Evolutionary conservation across 1,140 invertebrate species (phyloP).

Genomic region (Chironomus striatipennis): DNA sequence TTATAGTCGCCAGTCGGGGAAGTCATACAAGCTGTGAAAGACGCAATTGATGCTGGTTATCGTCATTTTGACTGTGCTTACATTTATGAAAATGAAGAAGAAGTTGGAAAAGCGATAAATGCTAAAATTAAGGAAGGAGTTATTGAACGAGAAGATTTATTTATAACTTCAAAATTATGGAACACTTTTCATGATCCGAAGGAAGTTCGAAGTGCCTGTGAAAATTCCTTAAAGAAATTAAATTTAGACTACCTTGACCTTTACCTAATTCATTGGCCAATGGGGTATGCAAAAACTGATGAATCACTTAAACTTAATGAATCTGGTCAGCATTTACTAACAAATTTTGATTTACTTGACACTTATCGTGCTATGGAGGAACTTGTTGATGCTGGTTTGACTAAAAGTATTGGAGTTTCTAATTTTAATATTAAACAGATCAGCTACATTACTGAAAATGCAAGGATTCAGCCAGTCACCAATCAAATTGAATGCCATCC

Average conservation of each 20-base stretch:
- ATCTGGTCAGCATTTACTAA: slow-evolving; percentile 50
- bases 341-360: slow-evolving; percentile 62
- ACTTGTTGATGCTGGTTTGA: slow-evolving; percentile 56
- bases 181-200: slow-evolving; percentile 54
- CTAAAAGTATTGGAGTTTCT: slow-evolving; percentile 70
- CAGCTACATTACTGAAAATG: slow-evolving; percentile 52
- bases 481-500: slow-evolving; percentile 74
- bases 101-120: slow-evolving; percentile 61
- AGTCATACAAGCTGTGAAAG: slow-evolving; percentile 63
- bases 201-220: slow-evolving; percentile 46
- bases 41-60: slow-evolving; percentile 69
- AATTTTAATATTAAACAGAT: slow-evolving; percentile 78
- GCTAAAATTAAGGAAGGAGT: slow-evolving; percentile 53
- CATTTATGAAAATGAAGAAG: slow-evolving; percentile 66
- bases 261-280: slow-evolving; percentile 75
- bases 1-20: slow-evolving; percentile 60
- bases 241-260: slow-evolving; percentile 63
- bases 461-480: slow-evolving; percentile 59
- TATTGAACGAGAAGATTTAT: slow-evolving; percentile 62
- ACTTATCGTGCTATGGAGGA: slow-evolving; percentile 78
- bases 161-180: slow-evolving; percentile 62
- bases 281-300: slow-evolving; percentile 48
- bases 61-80: slow-evolving; percentile 74
- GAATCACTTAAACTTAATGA: slow-evolving; percentile 43
- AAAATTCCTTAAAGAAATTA: slow-evolving; percentile 51